Evolutionary conservation across 2,113 vertebrate genomes (phyloP).

Genomic region (Carassius auratus): DNA sequence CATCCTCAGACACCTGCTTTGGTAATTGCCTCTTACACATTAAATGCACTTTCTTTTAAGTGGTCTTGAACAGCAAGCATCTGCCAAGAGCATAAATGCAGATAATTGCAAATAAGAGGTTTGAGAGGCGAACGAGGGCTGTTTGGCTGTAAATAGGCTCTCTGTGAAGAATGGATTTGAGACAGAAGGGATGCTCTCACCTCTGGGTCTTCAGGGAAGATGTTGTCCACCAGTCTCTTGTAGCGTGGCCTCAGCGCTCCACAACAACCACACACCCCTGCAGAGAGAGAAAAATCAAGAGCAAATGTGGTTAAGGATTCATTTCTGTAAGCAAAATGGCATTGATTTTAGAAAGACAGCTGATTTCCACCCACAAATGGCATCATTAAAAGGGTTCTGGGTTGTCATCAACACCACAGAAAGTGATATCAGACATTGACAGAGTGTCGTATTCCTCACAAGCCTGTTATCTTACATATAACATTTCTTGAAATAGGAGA

Average conservation of each 20-base stretch:
- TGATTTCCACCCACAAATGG: slow-evolving; percentile 13
- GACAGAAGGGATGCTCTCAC: slow-evolving; percentile 67
- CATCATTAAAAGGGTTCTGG: background rate
- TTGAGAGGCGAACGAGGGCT: background rate
- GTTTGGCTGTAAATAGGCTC: background rate
- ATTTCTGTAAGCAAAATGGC: background rate
- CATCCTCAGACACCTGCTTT: background rate
- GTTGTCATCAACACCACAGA: background rate
- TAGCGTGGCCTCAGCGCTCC: slow-evolving; percentile 93
- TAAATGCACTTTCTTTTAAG: slow-evolving; percentile 27
- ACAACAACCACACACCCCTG: slow-evolving; percentile 95
- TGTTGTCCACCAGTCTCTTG: slow-evolving; percentile 96
- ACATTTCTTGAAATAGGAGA: background rate
- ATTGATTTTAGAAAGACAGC: slow-evolving; percentile 17
- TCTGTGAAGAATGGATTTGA: background rate
- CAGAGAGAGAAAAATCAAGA: slow-evolving; percentile 6
- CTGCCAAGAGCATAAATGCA: background rate
- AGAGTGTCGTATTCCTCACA: background rate
- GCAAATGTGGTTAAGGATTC: background rate
- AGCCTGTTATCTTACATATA: background rate
- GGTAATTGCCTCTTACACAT: slow-evolving; percentile 14
- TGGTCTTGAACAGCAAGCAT: background rate
- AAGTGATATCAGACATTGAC: background rate
- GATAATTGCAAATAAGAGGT: background rate
- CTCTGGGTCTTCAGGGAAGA: slow-evolving; percentile 96